Conservation (phyloP, 2,113 vertebrate species). For the Acanthochromis polyacanthus region DNA sequence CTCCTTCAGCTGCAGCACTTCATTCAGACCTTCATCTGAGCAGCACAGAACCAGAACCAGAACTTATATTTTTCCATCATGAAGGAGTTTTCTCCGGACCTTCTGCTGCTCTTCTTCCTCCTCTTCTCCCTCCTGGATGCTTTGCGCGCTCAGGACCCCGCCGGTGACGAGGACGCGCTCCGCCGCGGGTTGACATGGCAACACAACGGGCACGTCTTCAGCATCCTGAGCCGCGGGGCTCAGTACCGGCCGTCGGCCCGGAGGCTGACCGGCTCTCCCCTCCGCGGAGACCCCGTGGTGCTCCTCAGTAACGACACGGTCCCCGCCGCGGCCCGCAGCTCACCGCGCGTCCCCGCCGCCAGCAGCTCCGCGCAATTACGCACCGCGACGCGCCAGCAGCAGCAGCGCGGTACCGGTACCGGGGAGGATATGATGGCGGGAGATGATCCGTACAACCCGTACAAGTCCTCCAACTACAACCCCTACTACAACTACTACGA, state of each 20-base stretch:
- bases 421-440: conserved; percentile 89
- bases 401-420: neutral
- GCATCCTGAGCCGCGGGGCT: conserved; percentile 89
- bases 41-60: neutral
- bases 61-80: conserved; percentile 35
- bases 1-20: no score
- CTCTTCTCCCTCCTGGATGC: conserved; percentile 76
- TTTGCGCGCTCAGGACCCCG: conserved; percentile 74
- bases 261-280: conserved; percentile 41
- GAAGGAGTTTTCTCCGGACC: conserved; percentile 47
- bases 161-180: conserved; percentile 65
- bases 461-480: conserved; percentile 91
- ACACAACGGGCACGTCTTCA: conserved; percentile 92
- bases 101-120: conserved; percentile 59
- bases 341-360: conserved; percentile 61
- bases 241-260: conserved; percentile 86
- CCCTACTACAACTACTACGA: conserved; percentile 96
- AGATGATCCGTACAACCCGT: conserved; percentile 93
- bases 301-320: conserved; percentile 73
- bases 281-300: conserved; percentile 61
- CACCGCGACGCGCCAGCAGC: conserved; percentile 52
- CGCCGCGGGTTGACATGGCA: conserved; percentile 89
- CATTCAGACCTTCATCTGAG: neutral
- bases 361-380: conserved; percentile 59
- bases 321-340: conserved; percentile 24